phyloP scores from a whole-genome alignment of 2,113 vertebrate genomes.

The Arvicanthis niloticus region DNA sequence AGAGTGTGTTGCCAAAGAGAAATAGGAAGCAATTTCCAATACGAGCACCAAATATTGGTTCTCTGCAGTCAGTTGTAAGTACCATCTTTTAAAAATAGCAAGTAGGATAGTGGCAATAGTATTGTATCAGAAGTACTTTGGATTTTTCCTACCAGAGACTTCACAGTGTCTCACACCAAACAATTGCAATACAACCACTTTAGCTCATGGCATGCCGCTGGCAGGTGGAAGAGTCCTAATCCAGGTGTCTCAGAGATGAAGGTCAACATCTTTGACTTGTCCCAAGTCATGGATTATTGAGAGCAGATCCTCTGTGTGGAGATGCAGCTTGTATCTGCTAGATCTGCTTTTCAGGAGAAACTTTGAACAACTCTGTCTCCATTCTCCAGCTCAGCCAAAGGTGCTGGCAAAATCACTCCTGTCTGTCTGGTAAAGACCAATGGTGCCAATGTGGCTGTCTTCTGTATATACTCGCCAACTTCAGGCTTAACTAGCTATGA shows the following conservation, averaged over 20 bases:
- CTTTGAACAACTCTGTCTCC: not conserved
- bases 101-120: not conserved
- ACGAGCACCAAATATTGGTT: not conserved
- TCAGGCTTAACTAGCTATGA: not conserved
- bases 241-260: not conserved
- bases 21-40: not conserved
- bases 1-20: not conserved
- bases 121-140: not conserved
- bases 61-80: not conserved
- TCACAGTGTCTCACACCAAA: not conserved
- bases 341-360: not conserved
- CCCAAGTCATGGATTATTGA: not conserved
- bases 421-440: not conserved
- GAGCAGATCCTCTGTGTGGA: not conserved
- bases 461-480: not conserved
- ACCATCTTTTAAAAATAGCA: not conserved
- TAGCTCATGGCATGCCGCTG: not conserved
- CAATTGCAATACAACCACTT: not conserved
- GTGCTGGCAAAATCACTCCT: not conserved
- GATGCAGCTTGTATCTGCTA: not conserved
- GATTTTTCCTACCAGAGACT: not conserved
- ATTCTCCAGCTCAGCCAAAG: not conserved
- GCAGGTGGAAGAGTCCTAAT: accelerated
- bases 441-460: not conserved
- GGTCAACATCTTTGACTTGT: not conserved